Percentiles rank a stretch among this genome's conserved stretches.
phyloP scores from a whole-genome alignment of 2,113 vertebrate species.

The Esox niger region DNA sequence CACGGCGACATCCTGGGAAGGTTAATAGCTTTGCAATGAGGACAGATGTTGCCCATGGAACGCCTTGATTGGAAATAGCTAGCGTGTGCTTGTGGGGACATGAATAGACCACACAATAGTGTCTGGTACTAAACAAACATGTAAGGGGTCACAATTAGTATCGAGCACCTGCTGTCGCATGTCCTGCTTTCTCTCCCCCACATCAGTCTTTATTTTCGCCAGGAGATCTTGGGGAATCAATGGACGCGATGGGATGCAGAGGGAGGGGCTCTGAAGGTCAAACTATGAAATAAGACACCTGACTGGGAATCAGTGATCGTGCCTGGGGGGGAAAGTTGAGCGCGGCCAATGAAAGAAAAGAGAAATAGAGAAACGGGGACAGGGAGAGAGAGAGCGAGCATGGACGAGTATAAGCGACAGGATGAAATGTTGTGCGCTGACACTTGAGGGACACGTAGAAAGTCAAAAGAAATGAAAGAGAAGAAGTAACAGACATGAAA shows the following conservation, averaged over 20 bases:
- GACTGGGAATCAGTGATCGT: slow-evolving; percentile 23
- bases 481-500: not conserved
- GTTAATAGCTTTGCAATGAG: slow-evolving; percentile 52
- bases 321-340: not conserved
- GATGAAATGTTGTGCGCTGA: not conserved
- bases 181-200: not conserved
- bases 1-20: slow-evolving; percentile 32
- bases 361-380: too few species aligned
- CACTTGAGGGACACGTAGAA: not conserved
- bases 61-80: not conserved
- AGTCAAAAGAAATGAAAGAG: not conserved
- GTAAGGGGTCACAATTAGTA: not conserved
- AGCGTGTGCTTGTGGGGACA: not conserved
- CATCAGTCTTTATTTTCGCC: not conserved
- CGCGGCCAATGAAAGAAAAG: not conserved
- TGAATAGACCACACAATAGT: not conserved
- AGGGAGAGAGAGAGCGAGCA: not conserved
- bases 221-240: slow-evolving; percentile 1
- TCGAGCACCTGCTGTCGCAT: not conserved
- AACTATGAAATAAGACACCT: slow-evolving; percentile 25
- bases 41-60: slow-evolving; percentile 29
- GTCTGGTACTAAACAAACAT: not conserved
- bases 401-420: not conserved
- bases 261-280: slow-evolving; percentile 28
- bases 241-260: not conserved